Base-by-base conservation (phyloP, 2,113 vertebrate species). In the Salvelinus namaycush region DNA sequence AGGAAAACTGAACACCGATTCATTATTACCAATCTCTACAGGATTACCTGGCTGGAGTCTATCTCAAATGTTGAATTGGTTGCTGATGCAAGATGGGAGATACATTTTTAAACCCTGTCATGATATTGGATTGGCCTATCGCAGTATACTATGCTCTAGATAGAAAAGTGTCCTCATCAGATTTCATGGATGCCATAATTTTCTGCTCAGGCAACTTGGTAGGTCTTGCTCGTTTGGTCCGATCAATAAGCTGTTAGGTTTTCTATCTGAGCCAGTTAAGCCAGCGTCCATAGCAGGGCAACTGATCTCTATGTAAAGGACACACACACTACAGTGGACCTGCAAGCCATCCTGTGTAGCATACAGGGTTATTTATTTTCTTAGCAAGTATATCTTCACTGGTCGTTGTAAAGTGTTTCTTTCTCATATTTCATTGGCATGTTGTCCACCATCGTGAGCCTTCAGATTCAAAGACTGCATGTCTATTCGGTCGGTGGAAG, bases 91-190 rank as follows among this genome's bases (percentile, higher is more conserved):
- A 74, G 64, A 26, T 13, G 34, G 24, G 72, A 76, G 7, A 51
- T 44, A 29, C 75, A 64, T 85, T 81, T 80, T 76, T 31, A 18
- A 54, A 54, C 14, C 49, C 49, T 14, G 49, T 54, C 49, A 54
- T 18, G 49, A 11, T 18, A 54, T 54, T 54, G 51, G 16, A 54
- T 54, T 54, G n/a, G 59, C 59, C 9, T 62, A 62, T 62, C 6
- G 6, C n/a, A 22, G n/a, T 24, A 22, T 62, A 62, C 48, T 80
- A 70, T 74, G 78, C 72, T 83, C 76, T 14, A 29, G 72, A 71
- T 72, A 81, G 60, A 76, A 62, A 67, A 62, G 70, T 73, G 75
- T 82, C 79, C 82, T 91, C 87, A 92, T 93, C 89, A 86, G 84
- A 87, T 92, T 93, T 86, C 89, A 87, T 81, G 76, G 76, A 73